Evolutionary conservation across 2,113 vertebrate genomes (phyloP).

Genomic region (Syngnathus typhle): DNA sequence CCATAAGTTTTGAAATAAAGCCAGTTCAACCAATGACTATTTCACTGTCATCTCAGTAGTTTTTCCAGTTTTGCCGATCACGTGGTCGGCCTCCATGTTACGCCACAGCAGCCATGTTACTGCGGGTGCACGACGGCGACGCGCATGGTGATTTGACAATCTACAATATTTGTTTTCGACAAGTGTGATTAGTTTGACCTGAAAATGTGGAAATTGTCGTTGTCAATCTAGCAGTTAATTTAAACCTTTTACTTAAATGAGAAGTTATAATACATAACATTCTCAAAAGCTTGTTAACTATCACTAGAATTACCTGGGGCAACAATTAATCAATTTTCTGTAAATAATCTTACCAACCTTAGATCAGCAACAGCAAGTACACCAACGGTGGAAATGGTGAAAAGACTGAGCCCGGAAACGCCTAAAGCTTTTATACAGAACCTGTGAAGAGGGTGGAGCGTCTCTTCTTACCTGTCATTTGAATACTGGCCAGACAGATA

Average conservation of each 20-base stretch:
- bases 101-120: constrained; percentile 61
- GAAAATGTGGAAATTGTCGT: too few species aligned
- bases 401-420: constrained; percentile 58
- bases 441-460: constrained; percentile 31
- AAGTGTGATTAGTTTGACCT: too few species aligned
- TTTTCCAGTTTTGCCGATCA: constrained; percentile 12
- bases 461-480: not conserved
- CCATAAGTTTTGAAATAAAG: too few species aligned
- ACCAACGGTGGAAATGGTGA: constrained; percentile 39
- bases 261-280: too few species aligned
- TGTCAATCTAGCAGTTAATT: too few species aligned
- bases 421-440: constrained; percentile 62
- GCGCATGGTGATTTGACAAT: not conserved
- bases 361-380: constrained; percentile 33
- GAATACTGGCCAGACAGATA: not conserved
- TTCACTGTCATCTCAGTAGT: not conserved
- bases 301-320: too few species aligned
- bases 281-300: too few species aligned
- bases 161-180: not conserved
- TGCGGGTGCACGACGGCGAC: not conserved
- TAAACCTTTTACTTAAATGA: too few species aligned
- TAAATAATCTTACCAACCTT: constrained; percentile 44
- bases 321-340: not conserved
- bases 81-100: constrained; percentile 65
- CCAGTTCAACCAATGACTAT: too few species aligned